Evolutionary conservation across 2,888 invertebrate species (phyloP), one percentile per base, ranked within the genome.

Genomic region (Parapristionchus giblindavisi): DNA sequence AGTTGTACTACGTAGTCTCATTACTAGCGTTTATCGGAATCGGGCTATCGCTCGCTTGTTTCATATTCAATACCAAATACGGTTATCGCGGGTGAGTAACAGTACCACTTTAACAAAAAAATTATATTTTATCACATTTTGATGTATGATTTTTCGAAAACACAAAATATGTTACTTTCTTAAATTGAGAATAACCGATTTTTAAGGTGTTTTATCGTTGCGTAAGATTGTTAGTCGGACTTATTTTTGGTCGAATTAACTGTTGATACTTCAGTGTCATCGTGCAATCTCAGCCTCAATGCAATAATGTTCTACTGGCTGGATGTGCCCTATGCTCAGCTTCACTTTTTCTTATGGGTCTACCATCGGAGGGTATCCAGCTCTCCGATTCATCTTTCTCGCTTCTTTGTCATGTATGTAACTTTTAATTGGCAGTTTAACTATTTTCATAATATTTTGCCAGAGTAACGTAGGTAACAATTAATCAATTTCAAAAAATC

Each of bases 281-380:
- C 86, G 93, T 94, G 88, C 93, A 94, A 88, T 98, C 98, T 8
- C 97, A 98, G 91, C 97, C 98, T 3, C 93, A 94, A 43, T 95
- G 97, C 90, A 99, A 99, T 90, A 96, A 95, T 75, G 93, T 98
- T 79, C 95, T 98, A 93, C 91, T 98, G 75, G 92, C 93, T 78
- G 99, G 99, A 32, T 95, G 95, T 85, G 94, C 96, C 81, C 92
- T 96, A 29, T 97, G 97, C 89, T 92, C 97, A 83, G 91, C 93
- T 51, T 94, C 95, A 66, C 94, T 98, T 75, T 93, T 95, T 85
- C 92, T 97, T 17, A 91, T 98, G 81, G 92, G 91, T n/a, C 86
- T 91, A 58, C 91, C 91, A 77, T 89, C 83, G 21, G 86, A 84
- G 56, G 81, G 80, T 58, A 79, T 85, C n/a, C 71, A 80, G 17